Evolutionary conservation across 2,888 invertebrate species (phyloP).

Genomic region (Zootermopsis nevadensis): DNA sequence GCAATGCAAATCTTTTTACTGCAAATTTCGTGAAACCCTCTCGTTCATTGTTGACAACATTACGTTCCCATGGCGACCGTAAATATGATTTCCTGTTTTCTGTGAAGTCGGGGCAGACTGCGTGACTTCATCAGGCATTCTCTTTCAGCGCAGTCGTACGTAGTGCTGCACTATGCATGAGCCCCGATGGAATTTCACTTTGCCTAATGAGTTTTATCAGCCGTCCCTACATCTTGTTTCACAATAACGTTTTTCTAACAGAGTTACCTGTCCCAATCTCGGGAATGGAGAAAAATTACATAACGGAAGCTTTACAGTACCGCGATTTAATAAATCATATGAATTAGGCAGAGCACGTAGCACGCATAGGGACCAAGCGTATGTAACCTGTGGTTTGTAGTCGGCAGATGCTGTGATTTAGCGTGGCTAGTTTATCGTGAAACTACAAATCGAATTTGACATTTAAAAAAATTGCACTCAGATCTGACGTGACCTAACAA

Average conservation of each 20-base stretch:
- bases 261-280: neutral
- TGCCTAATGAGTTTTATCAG: constrained; percentile 1
- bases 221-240: constrained; percentile 24
- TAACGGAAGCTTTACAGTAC: too few relatives aligned
- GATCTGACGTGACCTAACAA: too few relatives aligned
- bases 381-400: too few relatives aligned
- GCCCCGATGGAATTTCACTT: constrained; percentile 24
- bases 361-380: too few relatives aligned
- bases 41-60: constrained; percentile 47
- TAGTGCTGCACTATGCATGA: constrained; percentile 40
- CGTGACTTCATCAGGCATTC: constrained; percentile 47
- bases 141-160: constrained; percentile 46
- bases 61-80: constrained; percentile 49
- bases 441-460: too few relatives aligned
- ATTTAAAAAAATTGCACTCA: too few relatives aligned
- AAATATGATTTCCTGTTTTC: constrained; percentile 45
- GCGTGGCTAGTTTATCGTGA: too few relatives aligned
- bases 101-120: constrained; percentile 25
- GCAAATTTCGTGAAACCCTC: constrained; percentile 39
- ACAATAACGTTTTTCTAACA: constrained; percentile 24
- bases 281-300: too few relatives aligned
- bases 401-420: too few relatives aligned
- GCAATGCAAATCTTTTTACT: constrained; percentile 52
- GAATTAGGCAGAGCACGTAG: too few relatives aligned
- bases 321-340: too few relatives aligned